Conservation (phyloP, 2,888 invertebrate genomes). For the Dascillus cervinus region DNA sequence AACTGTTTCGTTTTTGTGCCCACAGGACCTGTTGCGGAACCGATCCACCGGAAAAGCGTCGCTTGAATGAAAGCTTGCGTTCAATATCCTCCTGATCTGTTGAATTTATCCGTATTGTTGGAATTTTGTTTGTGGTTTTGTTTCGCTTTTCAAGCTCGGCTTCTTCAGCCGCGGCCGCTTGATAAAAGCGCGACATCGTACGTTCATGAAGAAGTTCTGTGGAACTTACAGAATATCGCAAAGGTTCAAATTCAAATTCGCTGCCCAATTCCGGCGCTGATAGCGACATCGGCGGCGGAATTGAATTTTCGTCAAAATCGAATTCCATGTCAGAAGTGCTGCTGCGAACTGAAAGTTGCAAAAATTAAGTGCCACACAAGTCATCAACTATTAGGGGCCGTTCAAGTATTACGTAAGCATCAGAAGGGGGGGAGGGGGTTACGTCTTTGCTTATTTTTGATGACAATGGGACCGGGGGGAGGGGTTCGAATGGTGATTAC, state of each 20-base stretch:
- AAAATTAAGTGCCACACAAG: background rate
- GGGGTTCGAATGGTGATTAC: too few relatives aligned
- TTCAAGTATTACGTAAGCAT: too few relatives aligned
- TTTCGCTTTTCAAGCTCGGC: slow-evolving; percentile 42
- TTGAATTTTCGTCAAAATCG: slow-evolving; percentile 57
- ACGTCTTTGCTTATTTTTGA: too few relatives aligned
- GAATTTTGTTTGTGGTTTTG: slow-evolving; percentile 20
- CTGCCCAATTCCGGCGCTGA: slow-evolving; percentile 73
- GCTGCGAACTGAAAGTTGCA: slow-evolving; percentile 14
- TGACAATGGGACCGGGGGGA: too few relatives aligned
- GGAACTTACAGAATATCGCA: slow-evolving; percentile 71
- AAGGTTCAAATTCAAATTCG: slow-evolving; percentile 49
- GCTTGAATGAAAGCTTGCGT: slow-evolving; percentile 40
- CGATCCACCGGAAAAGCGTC: slow-evolving; percentile 44
- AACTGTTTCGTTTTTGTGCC: slow-evolving; percentile 35
- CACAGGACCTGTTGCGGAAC: slow-evolving; percentile 33
- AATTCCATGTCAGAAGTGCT: slow-evolving; percentile 42
- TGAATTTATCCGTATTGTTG: slow-evolving; percentile 47
- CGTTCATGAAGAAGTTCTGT: slow-evolving; percentile 75
- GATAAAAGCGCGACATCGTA: slow-evolving; percentile 74
- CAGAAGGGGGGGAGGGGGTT: too few relatives aligned
- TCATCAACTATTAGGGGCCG: too few relatives aligned
- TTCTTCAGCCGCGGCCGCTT: slow-evolving; percentile 69
- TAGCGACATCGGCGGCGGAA: slow-evolving; percentile 73
- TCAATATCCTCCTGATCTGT: slow-evolving; percentile 46